Evolutionary conservation across 2,797 vertebrate species (phyloP).

Genomic region (Sciurus carolinensis): DNA sequence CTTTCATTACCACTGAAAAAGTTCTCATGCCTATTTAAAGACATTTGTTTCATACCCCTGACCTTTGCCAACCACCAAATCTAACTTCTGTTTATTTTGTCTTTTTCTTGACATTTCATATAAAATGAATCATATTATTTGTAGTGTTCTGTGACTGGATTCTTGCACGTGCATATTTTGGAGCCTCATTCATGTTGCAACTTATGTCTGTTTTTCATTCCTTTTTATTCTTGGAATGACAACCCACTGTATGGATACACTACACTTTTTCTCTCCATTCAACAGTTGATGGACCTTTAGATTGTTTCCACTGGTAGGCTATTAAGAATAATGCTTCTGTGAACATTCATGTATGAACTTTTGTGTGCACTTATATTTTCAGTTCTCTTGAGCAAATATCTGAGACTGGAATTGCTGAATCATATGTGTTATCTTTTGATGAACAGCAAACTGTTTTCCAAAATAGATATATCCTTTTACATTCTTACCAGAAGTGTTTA

Average conservation of each 20-base stretch:
- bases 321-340: not conserved
- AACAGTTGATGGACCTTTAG: not conserved
- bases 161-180: not conserved
- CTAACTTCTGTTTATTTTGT: not conserved
- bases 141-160: not conserved
- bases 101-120: conserved; percentile 1
- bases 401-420: not conserved
- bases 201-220: not conserved
- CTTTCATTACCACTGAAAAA: not conserved
- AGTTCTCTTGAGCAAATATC: not conserved
- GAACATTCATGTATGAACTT: not conserved
- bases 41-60: not conserved
- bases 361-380: not conserved
- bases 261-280: not conserved
- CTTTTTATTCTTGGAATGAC: not conserved
- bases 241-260: not conserved
- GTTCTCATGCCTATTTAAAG: not conserved
- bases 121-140: not conserved
- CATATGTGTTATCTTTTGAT: not conserved
- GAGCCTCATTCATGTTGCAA: not conserved
- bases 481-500: not conserved
- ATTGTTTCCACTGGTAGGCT: not conserved
- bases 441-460: not conserved
- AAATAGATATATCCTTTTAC: not conserved
- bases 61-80: not conserved